Evolutionary conservation across 2,888 invertebrate species (phyloP), one percentile per base, ranked within the genome.

Genomic region (Rhaphigaster nebulosa): DNA sequence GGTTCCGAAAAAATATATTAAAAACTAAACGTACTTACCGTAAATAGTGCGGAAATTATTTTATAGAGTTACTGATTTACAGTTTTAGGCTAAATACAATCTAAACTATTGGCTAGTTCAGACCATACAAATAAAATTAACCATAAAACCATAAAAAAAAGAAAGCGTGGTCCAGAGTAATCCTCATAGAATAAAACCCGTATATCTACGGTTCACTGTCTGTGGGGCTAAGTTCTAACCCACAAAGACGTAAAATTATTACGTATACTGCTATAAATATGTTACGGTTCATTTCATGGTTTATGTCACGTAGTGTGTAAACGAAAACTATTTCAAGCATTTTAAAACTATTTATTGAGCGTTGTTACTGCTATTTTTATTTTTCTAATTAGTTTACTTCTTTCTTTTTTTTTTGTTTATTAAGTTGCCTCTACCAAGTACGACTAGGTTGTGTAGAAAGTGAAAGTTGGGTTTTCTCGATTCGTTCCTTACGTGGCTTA

Each of bases 391-490:
- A 29, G 34, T 15, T 76, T 20, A 76, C 18, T 38, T 23, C 5
- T 70, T n/a, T 70, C 5, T 60, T 18, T n/a, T n/a, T n/a, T 29
- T 29, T 70, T 34, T 76, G 18, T 70, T 70, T 34, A 18, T 23
- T 20, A 20, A 76, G 4, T 76, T 15, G 38, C 70, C 8, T 20
- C 20, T 1, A 38, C 70, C 38, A 20, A 76, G 38, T 76, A 23
- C 23, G 70, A 38, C 38, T 38, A 38, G 70, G 10, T 34, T 76
- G 70, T 38, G 10, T 38, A 38, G 34, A 76, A 76, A 76, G 70
- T 76, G 70, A 76, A 76, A 76, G 70, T 76, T 76, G 70, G n/a
- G 38, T 38, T 76, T 76, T 76, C 70, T 76, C 38, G 70, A 76
- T 76, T 76, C 34, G 70, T 38, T 76, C 70, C 70, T 76, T 76